Conservation (phyloP, 2,113 vertebrate genomes). For the Atlantisia rogersi region DNA sequence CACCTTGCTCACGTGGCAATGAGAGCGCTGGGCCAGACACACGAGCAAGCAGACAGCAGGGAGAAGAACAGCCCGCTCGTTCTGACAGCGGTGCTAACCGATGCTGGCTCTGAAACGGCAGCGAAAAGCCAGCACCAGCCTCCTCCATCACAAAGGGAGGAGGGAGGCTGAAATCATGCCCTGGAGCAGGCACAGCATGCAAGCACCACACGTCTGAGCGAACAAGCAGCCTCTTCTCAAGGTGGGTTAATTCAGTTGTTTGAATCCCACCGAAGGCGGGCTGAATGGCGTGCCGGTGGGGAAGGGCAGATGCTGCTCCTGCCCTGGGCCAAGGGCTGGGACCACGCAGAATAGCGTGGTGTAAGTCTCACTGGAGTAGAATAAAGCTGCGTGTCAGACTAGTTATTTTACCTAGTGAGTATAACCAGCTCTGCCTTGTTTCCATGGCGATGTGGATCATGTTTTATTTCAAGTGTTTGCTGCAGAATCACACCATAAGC, state of each 20-base stretch:
- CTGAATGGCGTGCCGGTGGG: rapidly evolving
- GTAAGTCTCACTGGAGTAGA: neutral
- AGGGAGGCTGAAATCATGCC: neutral
- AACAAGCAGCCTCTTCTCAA: rapidly evolving
- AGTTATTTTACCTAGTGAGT: neutral
- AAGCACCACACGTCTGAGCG: rapidly evolving
- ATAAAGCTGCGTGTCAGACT: neutral
- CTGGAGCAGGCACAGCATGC: neutral
- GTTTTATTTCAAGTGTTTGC: constrained; percentile 30
- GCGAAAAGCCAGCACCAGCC: neutral
- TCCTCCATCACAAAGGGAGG: rapidly evolving
- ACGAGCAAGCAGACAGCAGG: neutral
- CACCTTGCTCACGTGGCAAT: rapidly evolving
- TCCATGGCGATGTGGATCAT: neutral
- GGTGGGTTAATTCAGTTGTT: neutral
- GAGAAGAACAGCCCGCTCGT: neutral
- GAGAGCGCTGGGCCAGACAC: rapidly evolving
- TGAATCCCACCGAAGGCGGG: rapidly evolving
- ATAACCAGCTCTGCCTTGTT: constrained; percentile 29
- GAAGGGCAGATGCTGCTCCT: neutral
- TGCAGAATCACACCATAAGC: constrained; percentile 40
- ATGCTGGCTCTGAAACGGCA: neutral
- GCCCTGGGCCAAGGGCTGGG: neutral
- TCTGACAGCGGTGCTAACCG: neutral
- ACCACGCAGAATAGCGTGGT: neutral